Conservation (phyloP, 1,140 invertebrate genomes). For the Atta texana region DNA sequence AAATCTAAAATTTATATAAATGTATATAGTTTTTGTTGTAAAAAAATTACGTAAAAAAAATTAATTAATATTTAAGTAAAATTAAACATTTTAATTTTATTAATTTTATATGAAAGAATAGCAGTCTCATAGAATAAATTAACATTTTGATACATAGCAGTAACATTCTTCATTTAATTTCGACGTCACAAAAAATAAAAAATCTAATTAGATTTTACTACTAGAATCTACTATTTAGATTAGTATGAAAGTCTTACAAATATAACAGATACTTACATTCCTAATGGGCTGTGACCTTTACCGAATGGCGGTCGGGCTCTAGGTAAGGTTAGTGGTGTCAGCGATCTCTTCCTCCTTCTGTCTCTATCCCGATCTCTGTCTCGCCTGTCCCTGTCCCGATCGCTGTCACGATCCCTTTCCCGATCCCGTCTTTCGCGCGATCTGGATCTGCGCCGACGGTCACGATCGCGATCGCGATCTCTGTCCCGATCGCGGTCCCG, state of each 20-base stretch:
- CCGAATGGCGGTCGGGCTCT: slow-evolving; percentile 85
- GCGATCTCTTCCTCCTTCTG: slow-evolving; percentile 85
- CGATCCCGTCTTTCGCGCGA: slow-evolving; percentile 84
- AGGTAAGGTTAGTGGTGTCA: slow-evolving; percentile 85
- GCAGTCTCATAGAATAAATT: background rate
- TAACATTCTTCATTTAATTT: background rate
- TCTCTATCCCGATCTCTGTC: slow-evolving; percentile 84
- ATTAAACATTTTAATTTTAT: background rate
- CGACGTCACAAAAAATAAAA: background rate
- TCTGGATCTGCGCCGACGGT: slow-evolving; percentile 79
- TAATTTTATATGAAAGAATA: background rate
- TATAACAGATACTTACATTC: slow-evolving; percentile 81
- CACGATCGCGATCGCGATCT: slow-evolving; percentile 84
- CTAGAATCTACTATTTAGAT: background rate
- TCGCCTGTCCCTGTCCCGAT: slow-evolving; percentile 80
- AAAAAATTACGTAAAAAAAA: background rate
- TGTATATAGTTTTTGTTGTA: background rate
- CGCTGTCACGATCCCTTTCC: slow-evolving; percentile 81
- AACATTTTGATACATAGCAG: background rate
- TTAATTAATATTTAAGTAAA: background rate
- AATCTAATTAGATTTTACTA: slow-evolving; percentile 13
- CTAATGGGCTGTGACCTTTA: slow-evolving; percentile 84
- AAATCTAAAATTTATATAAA: background rate
- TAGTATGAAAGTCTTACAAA: background rate
- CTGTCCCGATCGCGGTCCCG: slow-evolving; percentile 80